phyloP scores from a whole-genome alignment of 2,888 invertebrate species.

The Meloe dianella region DNA sequence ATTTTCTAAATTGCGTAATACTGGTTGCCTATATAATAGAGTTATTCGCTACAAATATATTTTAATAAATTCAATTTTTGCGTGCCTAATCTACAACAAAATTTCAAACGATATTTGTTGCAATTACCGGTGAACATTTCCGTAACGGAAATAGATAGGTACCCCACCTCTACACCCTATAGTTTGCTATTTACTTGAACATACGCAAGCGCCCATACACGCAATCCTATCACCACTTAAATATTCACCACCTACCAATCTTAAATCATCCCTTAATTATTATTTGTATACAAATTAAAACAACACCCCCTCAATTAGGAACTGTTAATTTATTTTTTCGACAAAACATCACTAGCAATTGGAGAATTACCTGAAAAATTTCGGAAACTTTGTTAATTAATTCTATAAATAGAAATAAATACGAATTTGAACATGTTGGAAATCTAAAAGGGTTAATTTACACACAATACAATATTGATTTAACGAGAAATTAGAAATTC shows the following conservation, averaged over 20 bases:
- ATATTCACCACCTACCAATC: slow-evolving; percentile 1
- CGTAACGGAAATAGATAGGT: slow-evolving; percentile 57
- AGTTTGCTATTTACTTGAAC: slow-evolving; percentile 19
- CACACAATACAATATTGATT: slow-evolving; percentile 44
- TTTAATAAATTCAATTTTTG: slow-evolving; percentile 27
- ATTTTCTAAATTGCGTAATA: slow-evolving; percentile 41
- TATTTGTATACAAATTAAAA: not conserved
- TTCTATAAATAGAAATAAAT: too few species aligned
- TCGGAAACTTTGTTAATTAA: slow-evolving; percentile 14
- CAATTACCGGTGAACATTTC: slow-evolving; percentile 60
- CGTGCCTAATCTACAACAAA: slow-evolving; percentile 28
- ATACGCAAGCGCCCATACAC: slow-evolving; percentile 46
- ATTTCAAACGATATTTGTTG: slow-evolving; percentile 56
- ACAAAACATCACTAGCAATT: too few species aligned
- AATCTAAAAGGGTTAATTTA: slow-evolving; percentile 52
- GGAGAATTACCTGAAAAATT: not conserved
- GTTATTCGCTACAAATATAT: not conserved
- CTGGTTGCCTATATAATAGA: slow-evolving; percentile 38
- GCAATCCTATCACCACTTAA: slow-evolving; percentile 39
- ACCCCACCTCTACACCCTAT: slow-evolving; percentile 36
- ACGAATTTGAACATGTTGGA: slow-evolving; percentile 42
- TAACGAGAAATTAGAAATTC: slow-evolving; percentile 52
- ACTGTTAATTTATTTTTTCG: too few species aligned
- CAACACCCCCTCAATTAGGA: not conserved
- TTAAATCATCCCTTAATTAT: slow-evolving; percentile 10